Evolutionary conservation across 2,797 vertebrate species (phyloP), one percentile per base, ranked within the genome.

Genomic region (Pseudotriccus pelzelni): DNA sequence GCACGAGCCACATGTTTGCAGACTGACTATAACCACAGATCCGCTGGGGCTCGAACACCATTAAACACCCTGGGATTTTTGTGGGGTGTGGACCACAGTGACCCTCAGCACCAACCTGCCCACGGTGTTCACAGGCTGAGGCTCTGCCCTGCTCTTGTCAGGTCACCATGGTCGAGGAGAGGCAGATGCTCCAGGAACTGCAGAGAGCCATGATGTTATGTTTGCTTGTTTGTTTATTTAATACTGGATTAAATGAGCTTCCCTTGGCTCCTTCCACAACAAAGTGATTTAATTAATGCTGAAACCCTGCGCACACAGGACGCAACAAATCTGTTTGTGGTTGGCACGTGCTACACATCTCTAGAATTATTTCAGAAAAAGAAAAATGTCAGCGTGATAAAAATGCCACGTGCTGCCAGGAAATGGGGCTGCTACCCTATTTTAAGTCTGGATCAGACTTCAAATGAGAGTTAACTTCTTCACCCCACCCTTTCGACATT

Each of bases 111-210:
- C 49, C 41, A 10, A 47, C 27, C 27, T 36, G 24, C 5, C 58
- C 9, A 3, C 44, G 16, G 14, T 9, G 2, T 23, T 52, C 0
- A 0, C 5, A 28, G 52, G 32, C 64, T 15, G 30, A 32, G 34
- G 32, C 52, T 85, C 85, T 77, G 73, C 34, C 60, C 49, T 27
- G 20, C 5, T 37, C 23, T 78, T 7, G 0, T 36, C 56, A 7
- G 0, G 32, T 27, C 49, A 27, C 14, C 0, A 5, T 2, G 9
- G 50, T 39, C 0, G 0, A 70, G 47, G 28, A 74, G 30, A 64
- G 37, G 52, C 43, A 34, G 39, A 14, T 59, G 28, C 25, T 60
- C n/a, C 25, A 25, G 67, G 32, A 69, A 27, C 39, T 28, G 30
- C 52, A 12, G 89, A 46, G 64, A 59, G 13, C 30, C 43, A 27